Evolutionary conservation across 2,888 invertebrate species (phyloP), one percentile per base, ranked within the genome.

Genomic region (Apocheima hispidaria): DNA sequence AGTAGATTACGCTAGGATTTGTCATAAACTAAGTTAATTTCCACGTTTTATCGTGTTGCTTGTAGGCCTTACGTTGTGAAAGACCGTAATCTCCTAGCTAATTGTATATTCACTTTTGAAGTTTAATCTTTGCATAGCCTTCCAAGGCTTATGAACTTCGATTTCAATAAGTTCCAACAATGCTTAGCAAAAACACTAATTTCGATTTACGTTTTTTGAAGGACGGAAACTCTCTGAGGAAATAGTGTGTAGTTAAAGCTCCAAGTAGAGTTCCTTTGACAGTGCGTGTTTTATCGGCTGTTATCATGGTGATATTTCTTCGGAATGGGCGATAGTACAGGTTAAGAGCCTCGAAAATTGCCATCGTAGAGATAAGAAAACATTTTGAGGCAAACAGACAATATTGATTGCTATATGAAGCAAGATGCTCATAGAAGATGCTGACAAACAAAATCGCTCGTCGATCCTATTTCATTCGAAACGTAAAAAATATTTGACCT

Each of bases 251-350:
- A 26, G 50, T 38, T 36, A 50, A 65, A 71, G 63, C 60, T 65
- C 43, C 65, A 55, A 60, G 18, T 36, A 46, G 12, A 18, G 30
- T 28, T 40, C 12, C 44, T 46, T 55, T 65, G 57, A 69, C 68
- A 66, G 60, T 55, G 64, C 56, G 69, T 68, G 69, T 68, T 76
- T 72, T 72, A 65, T 66, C 48, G 66, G 67, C 71, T 73, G 71
- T 77, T 78, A 77, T 71, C 72, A 60, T 46, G 62, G 69, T 60
- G 63, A 74, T 79, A 77, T 75, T 71, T 79, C 76, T 79, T 69
- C 60, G 55, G 65, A 79, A 80, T 79, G 69, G 75, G 71, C 72
- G 67, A 71, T 73, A 74, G 73, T 66, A 69, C 62, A 53, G 62
- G 62, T 64, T 60, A 64, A 62, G 38, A 54, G 56, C 59, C 58